Conservation (phyloP, 2,797 vertebrate genomes). For the Hipposideros larvatus region DNA sequence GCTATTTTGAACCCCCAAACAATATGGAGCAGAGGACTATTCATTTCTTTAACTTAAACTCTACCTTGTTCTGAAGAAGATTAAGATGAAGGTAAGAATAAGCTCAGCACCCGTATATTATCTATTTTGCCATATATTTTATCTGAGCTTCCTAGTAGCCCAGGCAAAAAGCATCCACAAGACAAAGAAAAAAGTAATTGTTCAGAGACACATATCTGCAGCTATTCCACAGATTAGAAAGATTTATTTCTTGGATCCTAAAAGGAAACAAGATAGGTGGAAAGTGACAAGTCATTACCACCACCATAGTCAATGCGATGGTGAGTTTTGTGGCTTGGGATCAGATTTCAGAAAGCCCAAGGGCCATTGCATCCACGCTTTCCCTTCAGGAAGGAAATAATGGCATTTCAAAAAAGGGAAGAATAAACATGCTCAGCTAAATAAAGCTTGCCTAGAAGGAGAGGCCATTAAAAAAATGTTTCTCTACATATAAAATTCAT, state of each 20-base stretch:
- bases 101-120: neutral
- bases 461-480: neutral
- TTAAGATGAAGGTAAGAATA: slow-evolving; percentile 23
- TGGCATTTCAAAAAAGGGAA: neutral
- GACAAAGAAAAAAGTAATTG: neutral
- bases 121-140: neutral
- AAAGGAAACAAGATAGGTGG: neutral
- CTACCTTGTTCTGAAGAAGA: slow-evolving; percentile 11
- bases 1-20: neutral
- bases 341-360: neutral
- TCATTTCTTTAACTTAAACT: slow-evolving; percentile 37
- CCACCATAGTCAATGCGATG: neutral
- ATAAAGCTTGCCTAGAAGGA: slow-evolving; percentile 2
- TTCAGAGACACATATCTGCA: slow-evolving; percentile 6
- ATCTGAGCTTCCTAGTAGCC: slow-evolving; percentile 27
- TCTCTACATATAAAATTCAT: slow-evolving; percentile 16
- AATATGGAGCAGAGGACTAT: neutral
- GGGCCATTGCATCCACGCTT: neutral
- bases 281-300: neutral
- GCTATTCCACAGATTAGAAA: neutral
- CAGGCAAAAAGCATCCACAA: neutral
- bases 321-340: neutral
- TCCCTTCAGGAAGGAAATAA: neutral
- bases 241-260: slow-evolving; percentile 28
- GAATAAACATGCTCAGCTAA: neutral